Conservation (phyloP, 1,140 invertebrate genomes). For the Gonioctena quinquepunctata region DNA sequence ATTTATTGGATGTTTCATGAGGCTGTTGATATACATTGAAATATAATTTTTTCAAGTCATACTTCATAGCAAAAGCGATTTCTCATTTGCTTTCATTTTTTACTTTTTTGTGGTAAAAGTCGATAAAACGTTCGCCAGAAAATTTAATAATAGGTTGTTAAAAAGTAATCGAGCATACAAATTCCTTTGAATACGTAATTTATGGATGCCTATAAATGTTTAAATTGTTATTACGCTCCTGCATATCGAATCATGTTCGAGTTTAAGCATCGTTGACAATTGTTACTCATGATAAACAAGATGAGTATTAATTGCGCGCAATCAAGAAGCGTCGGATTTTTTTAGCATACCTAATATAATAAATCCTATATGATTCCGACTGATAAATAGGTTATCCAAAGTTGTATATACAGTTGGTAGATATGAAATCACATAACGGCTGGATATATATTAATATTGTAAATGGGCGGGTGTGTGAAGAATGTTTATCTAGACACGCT, state of each 20-base stretch:
- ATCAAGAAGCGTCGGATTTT: too few species aligned
- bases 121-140: neutral
- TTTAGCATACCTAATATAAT: too few species aligned
- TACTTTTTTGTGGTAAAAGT: neutral
- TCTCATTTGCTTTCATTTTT: neutral
- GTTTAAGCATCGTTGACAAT: neutral
- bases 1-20: neutral
- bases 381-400: too few species aligned
- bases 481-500: too few species aligned
- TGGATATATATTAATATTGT: too few species aligned
- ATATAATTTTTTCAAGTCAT: neutral
- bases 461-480: too few species aligned
- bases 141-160: neutral
- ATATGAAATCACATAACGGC: too few species aligned
- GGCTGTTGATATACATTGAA: neutral
- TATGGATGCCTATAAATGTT: neutral
- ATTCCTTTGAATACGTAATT: neutral
- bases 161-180: neutral
- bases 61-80: neutral
- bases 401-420: too few species aligned
- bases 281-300: too few species aligned
- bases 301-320: too few species aligned
- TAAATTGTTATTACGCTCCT: neutral
- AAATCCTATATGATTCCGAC: too few species aligned
- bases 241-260: neutral